Evolutionary conservation across 2,113 vertebrate genomes (phyloP), one percentile per base, ranked within the genome.

Genomic region (Colistium nudipinnis): DNA sequence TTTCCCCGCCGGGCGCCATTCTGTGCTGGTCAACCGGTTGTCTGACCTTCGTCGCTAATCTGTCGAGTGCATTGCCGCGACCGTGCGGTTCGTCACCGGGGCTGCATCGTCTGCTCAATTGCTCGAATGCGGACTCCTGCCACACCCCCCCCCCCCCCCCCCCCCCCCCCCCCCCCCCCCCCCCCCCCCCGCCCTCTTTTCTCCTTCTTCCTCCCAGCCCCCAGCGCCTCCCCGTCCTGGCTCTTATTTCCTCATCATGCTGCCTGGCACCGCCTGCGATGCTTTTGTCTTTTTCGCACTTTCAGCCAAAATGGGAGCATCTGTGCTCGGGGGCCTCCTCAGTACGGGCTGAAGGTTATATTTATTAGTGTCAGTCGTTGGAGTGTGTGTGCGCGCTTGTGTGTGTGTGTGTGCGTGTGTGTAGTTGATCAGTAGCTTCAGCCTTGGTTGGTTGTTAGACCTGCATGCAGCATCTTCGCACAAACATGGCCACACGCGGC

Each of bases 221-320:
- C 4, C 39, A 25, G 65, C 43, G 43, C 51, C n/a, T 56, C 24
- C 68, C 49, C 27, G 66, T 73, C 41, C 72, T 76, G 82, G 69
- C 82, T 81, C 77, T 74, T 63, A 65, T 80, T 84, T 82, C 74
- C 81, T 85, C 81, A 78, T 86, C 80, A 68, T 74, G 64, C 57
- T 30, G 72, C 59, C 71, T 83, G 81, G 80, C 64, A 36, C 53
- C 9, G 43, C 36, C 70, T 62, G 72, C 79, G 48, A 35, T 36
- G 67, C 70, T 82, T 86, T 83, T 83, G 81, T 87, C 65, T 66
- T 4, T 17, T 67, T 25, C 68, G 56, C 22, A 43, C 48, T 81
- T 44, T 9, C 39, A 61, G 83, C 83, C 85, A 86, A 77, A 82
- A 84, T 77, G 68, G 53, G 78, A 80, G 74, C 70, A 80, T 81